Base-by-base conservation (phyloP, 37 sponge, comb jelly and placozoan genomes). In the Theonella swinhoei region DNA sequence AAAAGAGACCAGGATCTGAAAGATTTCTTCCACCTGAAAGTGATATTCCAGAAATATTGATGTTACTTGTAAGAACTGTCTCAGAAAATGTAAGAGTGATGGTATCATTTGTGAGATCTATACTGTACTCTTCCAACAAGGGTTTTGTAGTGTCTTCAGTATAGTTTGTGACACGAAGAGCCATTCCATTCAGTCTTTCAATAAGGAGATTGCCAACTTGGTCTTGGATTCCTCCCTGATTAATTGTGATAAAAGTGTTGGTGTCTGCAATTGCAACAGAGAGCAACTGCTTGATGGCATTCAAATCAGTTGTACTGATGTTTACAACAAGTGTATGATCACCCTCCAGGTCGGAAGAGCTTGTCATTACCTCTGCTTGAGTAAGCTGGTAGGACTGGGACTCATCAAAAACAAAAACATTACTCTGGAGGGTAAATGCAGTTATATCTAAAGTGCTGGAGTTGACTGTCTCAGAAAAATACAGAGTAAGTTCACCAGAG, bases 391-490 rank as follows among this genome's bases (percentile, higher is more conserved):
- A 92, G 60, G 39, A 9, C 8, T 24, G 33, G 47, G 30, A 38
- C 1, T 41, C 58, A 24, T 26, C 24, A 8, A 42, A 8, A 29
- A 74, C 73, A 42, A 68, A 74, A 30, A 67, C 60, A 32, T 68
- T 39, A 54, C 34, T 41, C 39, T 93, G 93, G 41, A 94, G 61
- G 39, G 72, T 64, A 36, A 91, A 72, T 1, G 64, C 64, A 32
- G 89, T 64, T 14, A 89, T 84, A 80, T 86, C 73, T 4, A 96
- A 82, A 5, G 94, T 85, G 23, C 83, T 70, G 38, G 89, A 84
- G 47, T 96, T 94, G 33, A 95, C 93, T 58, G 92, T 89, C 47
- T 95, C 95, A 28, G 85, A 83, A 81, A 95, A 95, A 36, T 86
- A 77, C 19, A 95, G 68, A 0, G 73, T 74, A 28, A 95, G 72